phyloP scores from a whole-genome alignment of 2,888 invertebrate species.

The Lasioglossum vierecki region DNA sequence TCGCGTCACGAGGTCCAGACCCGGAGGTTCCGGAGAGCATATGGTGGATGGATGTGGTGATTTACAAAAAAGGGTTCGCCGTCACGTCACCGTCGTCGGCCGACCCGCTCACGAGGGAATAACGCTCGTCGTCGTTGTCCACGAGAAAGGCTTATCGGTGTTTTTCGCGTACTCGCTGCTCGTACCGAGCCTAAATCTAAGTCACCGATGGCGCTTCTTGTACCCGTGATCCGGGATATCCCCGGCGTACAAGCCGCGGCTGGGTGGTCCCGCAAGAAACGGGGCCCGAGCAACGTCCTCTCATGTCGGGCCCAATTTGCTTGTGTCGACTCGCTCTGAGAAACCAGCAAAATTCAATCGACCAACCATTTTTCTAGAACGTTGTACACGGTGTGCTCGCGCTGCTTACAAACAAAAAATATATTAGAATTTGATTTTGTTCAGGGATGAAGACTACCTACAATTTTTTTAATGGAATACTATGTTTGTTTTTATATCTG shows the following conservation, averaged over 20 bases:
- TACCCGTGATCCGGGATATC: constrained; percentile 14
- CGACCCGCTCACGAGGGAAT: constrained; percentile 52
- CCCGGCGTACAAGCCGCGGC: constrained; percentile 40
- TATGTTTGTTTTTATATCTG: no score
- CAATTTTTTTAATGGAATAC: no score
- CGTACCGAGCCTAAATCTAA: constrained; percentile 60
- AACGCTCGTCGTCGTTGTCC: constrained; percentile 41
- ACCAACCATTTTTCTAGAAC: no score
- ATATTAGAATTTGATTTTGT: no score
- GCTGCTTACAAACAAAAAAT: no score
- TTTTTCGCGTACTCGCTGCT: constrained; percentile 30
- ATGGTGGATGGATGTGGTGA: constrained; percentile 67
- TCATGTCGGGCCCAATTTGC: constrained; percentile 6
- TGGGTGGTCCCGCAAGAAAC: constrained; percentile 52
- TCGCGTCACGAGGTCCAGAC: not conserved
- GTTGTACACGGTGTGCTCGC: no score
- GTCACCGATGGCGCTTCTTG: constrained; percentile 56
- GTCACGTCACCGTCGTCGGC: constrained; percentile 53
- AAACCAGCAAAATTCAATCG: not conserved
- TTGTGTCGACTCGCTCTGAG: not conserved
- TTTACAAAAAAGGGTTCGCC: constrained; percentile 60
- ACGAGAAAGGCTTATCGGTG: constrained; percentile 24
- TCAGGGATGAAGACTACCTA: no score
- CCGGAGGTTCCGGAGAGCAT: constrained; percentile 55
- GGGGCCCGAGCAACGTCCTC: constrained; percentile 22